These are phyloP conservation scores for Myotis yumanensis DNA, from an alignment of 2,113 vertebrate species.

Conservation along the genomic window DNA sequence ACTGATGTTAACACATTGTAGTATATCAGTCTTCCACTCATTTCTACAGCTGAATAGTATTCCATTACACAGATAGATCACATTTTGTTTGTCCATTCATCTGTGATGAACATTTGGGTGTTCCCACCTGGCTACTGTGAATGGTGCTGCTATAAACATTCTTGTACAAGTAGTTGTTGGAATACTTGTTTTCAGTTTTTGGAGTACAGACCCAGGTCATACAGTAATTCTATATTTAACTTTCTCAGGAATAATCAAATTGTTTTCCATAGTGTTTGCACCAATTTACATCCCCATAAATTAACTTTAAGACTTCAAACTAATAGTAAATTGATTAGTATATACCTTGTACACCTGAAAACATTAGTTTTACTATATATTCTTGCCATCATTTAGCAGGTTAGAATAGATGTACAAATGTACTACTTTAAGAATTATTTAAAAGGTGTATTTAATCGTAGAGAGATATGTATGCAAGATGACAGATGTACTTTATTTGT, in stretches of 20 bases:
- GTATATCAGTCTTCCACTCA: neutral
- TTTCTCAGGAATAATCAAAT: neutral
- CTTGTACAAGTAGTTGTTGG: neutral
- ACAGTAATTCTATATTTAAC: neutral
- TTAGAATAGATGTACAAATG: neutral
- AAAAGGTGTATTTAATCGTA: slow-evolving; percentile 1
- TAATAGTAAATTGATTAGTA: neutral
- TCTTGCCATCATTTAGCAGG: neutral
- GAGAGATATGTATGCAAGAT: neutral
- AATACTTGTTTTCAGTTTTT: neutral
- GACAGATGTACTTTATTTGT: neutral
- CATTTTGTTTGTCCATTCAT: neutral
- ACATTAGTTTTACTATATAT: neutral
- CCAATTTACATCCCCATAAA: neutral
- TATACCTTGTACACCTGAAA: neutral
- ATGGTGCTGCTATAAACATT: neutral
- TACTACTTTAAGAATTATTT: neutral
- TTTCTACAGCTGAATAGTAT: neutral
- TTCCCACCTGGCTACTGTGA: neutral
- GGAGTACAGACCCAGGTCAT: neutral
- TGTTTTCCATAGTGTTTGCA: neutral
- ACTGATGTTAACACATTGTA: neutral
- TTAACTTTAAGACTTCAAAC: slow-evolving; percentile 32
- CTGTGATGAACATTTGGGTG: neutral
- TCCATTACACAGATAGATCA: neutral